Conservation (phyloP, 2,888 invertebrate genomes). For the Diaperis boleti region DNA sequence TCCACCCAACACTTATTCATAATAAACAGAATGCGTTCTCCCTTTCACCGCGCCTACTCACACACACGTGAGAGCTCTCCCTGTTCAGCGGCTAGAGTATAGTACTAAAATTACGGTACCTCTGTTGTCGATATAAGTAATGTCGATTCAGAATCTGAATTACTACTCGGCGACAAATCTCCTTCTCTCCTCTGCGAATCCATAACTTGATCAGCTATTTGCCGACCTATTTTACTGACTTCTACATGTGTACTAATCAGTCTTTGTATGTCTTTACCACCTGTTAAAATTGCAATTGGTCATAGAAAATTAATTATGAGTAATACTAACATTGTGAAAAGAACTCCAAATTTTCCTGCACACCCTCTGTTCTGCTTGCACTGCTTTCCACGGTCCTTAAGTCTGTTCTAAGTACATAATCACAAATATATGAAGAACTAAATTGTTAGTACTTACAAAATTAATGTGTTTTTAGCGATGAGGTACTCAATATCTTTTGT, state of each 20-base stretch:
- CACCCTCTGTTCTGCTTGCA: constrained; percentile 65
- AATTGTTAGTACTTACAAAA: constrained; percentile 73
- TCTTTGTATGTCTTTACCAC: constrained; percentile 75
- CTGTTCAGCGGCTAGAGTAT: too few relatives aligned
- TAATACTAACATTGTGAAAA: constrained; percentile 65
- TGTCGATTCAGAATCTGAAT: constrained; percentile 62
- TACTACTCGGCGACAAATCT: constrained; percentile 68
- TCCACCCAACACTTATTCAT: too few relatives aligned
- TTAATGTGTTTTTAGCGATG: constrained; percentile 86
- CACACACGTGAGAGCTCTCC: too few relatives aligned
- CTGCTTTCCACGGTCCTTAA: constrained; percentile 68
- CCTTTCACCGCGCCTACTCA: too few relatives aligned
- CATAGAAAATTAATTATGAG: neutral
- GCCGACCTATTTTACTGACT: constrained; percentile 86
- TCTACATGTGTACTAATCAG: constrained; percentile 83
- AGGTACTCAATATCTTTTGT: constrained; percentile 94
- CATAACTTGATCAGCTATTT: constrained; percentile 84
- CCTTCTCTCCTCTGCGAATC: constrained; percentile 70
- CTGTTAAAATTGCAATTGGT: constrained; percentile 56
- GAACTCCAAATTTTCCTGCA: constrained; percentile 70
- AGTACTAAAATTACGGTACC: too few relatives aligned
- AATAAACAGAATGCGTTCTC: too few relatives aligned
- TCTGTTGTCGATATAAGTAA: constrained; percentile 53
- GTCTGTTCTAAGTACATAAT: constrained; percentile 64
- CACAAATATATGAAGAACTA: neutral